Evolutionary conservation across 2,888 invertebrate genomes (phyloP).

Genomic region (Agrochola litura): DNA sequence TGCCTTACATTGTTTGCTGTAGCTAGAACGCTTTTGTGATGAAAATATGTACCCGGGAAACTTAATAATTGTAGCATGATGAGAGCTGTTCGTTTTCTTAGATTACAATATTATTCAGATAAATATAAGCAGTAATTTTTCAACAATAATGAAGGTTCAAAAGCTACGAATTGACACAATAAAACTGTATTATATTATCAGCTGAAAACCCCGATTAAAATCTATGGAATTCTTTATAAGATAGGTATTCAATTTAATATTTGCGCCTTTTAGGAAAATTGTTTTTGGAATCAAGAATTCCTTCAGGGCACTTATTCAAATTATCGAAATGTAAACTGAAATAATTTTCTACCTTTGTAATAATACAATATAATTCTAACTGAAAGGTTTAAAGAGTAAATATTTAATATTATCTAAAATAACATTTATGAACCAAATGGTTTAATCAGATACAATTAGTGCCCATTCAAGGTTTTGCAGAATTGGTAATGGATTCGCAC

Average conservation of each 20-base stretch:
- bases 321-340: neutral
- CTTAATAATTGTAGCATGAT: neutral
- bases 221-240: neutral
- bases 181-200: neutral
- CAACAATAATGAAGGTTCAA: neutral
- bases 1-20: constrained; percentile 34
- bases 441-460: constrained; percentile 9
- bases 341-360: neutral
- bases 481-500: constrained; percentile 9
- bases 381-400: neutral
- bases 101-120: neutral
- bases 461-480: neutral
- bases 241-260: neutral
- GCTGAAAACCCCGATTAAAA: neutral
- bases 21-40: constrained; percentile 21
- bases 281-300: constrained; percentile 8
- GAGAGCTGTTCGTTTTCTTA: neutral
- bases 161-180: neutral
- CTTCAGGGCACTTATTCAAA: constrained; percentile 17
- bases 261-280: constrained; percentile 12
- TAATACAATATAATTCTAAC: neutral
- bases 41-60: constrained; percentile 21
- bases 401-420: neutral
- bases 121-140: neutral
- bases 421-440: neutral